Evolutionary conservation across 1,140 invertebrate species (phyloP).

Genomic region (Camponotus vicinus): DNA sequence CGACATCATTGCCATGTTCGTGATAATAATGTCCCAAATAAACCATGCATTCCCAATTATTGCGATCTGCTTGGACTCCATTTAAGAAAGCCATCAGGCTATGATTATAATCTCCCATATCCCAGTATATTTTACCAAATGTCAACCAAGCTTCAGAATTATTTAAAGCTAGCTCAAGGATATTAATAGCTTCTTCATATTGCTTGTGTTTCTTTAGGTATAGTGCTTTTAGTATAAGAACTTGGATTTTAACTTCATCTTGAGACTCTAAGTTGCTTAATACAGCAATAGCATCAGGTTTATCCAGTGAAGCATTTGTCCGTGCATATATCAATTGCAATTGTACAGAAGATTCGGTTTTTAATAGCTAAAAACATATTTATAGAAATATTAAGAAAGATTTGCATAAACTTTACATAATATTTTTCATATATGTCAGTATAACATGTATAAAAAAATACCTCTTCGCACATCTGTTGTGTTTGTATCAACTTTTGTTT

Average conservation of each 20-base stretch:
- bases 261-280: slow-evolving; percentile 79
- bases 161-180: slow-evolving; percentile 85
- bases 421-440: no score
- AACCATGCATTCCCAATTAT: slow-evolving; percentile 91
- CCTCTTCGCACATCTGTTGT: slow-evolving; percentile 80
- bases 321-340: slow-evolving; percentile 77
- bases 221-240: slow-evolving; percentile 77
- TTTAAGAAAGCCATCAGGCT: slow-evolving; percentile 90
- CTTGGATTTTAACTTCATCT: slow-evolving; percentile 74
- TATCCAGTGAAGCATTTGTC: slow-evolving; percentile 77
- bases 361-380: slow-evolving; percentile 77
- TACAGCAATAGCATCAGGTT: slow-evolving; percentile 73
- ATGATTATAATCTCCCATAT: slow-evolving; percentile 88
- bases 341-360: slow-evolving; percentile 71
- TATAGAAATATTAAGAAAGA: slow-evolving; percentile 44
- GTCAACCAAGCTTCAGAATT: slow-evolving; percentile 88
- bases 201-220: slow-evolving; percentile 84
- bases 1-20: slow-evolving; percentile 87
- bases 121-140: slow-evolving; percentile 90
- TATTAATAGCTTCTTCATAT: slow-evolving; percentile 86
- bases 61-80: slow-evolving; percentile 91
- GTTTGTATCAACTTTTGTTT: slow-evolving; percentile 86
- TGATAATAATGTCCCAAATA: slow-evolving; percentile 92
- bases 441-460: slow-evolving; percentile 22
- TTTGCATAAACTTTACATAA: neutral